phyloP scores from a whole-genome alignment of 2,113 vertebrate genomes.

The Meriones unguiculatus region DNA sequence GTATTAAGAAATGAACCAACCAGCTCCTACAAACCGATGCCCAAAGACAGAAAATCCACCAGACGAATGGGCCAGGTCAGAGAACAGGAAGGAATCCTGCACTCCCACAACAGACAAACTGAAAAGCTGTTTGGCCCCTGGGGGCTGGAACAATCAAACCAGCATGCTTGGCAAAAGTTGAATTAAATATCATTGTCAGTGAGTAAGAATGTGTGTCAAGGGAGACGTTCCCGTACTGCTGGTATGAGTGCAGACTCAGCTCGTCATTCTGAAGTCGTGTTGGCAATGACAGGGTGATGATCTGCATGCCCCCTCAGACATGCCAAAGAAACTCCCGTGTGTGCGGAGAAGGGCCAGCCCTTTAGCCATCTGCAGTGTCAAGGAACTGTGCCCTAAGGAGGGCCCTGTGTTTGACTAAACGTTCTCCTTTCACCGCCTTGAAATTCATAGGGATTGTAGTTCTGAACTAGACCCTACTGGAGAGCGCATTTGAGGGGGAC shows the following conservation, averaged over 20 bases:
- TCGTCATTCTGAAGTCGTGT: not conserved
- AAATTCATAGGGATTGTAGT: not conserved
- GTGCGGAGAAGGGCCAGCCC: not conserved
- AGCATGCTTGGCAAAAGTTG: constrained; percentile 7
- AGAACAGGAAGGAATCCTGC: not conserved
- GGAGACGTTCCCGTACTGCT: not conserved
- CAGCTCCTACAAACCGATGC: constrained; percentile 33
- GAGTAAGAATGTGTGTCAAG: not conserved
- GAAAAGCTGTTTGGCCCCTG: not conserved
- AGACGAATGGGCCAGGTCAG: constrained; percentile 6
- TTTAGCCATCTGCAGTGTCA: accelerated
- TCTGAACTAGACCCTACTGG: not conserved
- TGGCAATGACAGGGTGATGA: not conserved
- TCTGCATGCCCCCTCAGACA: not conserved
- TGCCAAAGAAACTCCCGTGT: not conserved
- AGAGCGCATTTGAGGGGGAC: not conserved
- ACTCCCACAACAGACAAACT: constrained; percentile 8
- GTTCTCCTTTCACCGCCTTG: not conserved
- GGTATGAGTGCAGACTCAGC: not conserved
- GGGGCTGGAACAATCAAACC: constrained; percentile 13
- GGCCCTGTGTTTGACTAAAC: not conserved
- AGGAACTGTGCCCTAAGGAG: not conserved
- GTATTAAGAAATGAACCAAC: not conserved
- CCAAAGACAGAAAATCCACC: not conserved
- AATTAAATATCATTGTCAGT: not conserved